These are phyloP conservation scores for Hetaerina americana DNA, from an alignment of 1,140 invertebrate species.

Conservation along the genomic window DNA sequence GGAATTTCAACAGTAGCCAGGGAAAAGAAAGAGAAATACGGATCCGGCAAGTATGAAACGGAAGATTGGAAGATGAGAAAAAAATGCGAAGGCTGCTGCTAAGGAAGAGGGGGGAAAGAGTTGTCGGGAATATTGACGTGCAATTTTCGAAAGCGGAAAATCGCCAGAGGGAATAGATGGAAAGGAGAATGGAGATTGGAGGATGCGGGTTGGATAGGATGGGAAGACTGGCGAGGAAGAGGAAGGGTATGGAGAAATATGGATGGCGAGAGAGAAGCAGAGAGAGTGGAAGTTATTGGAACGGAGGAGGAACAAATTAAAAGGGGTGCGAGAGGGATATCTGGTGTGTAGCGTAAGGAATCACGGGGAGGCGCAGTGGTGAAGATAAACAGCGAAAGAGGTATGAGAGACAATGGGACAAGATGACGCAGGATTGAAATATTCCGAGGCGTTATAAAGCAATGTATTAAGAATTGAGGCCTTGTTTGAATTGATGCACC, in stretches of 20 bases:
- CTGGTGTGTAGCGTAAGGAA: no score
- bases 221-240: not conserved
- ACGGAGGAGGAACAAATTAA: no score
- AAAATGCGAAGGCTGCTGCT: not conserved
- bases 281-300: no score
- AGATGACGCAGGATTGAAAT: no score
- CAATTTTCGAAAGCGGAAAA: not conserved
- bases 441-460: no score
- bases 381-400: no score
- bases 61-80: not conserved
- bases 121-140: not conserved
- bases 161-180: not conserved
- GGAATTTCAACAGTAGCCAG: not conserved
- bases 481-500: no score
- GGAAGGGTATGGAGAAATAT: not conserved
- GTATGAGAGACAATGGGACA: no score
- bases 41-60: not conserved
- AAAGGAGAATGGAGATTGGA: not conserved
- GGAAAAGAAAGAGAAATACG: not conserved
- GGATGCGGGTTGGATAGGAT: not conserved
- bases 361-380: no score
- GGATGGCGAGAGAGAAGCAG: not conserved
- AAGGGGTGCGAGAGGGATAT: no score
- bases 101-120: not conserved
- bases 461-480: no score